Evolutionary conservation across 37 sponge, comb jelly and placozoan genomes (phyloP).

Genomic region (Axinella damicornis): DNA sequence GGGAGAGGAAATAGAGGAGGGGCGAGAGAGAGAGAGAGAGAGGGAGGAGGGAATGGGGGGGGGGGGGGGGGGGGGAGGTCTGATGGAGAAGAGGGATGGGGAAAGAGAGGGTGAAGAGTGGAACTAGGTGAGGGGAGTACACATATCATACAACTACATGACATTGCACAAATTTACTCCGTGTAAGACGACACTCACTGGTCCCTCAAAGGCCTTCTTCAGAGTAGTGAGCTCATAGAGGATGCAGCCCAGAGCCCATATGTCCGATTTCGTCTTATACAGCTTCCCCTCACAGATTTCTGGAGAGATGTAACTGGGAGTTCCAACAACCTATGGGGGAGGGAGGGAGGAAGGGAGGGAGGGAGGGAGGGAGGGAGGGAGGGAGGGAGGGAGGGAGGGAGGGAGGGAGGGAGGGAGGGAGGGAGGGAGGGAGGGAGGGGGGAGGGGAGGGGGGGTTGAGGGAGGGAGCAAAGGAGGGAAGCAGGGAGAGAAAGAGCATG

Average conservation of each 20-base stretch:
- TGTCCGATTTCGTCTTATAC: constrained; percentile 87
- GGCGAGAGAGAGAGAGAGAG: too few species aligned
- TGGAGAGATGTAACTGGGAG: constrained; percentile 93
- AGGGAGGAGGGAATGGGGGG: neutral
- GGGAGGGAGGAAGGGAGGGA: neutral
- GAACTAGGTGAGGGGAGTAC: neutral
- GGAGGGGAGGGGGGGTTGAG: too few species aligned
- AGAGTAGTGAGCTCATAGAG: constrained; percentile 86
- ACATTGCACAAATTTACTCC: neutral
- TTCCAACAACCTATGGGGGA: constrained; percentile 83
- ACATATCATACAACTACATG: neutral
- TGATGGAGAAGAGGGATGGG: neutral
- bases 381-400: neutral
- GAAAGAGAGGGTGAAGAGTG: neutral
- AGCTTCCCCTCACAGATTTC: constrained; percentile 89
- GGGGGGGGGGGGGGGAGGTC: neutral
- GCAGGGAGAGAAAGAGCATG: too few species aligned
- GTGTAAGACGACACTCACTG: constrained; percentile 4
- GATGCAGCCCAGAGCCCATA: constrained; percentile 95
- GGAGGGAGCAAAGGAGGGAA: too few species aligned
- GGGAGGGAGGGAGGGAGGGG: too few species aligned
- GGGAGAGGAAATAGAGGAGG: too few species aligned
- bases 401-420: too few species aligned
- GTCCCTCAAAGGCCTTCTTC: constrained; percentile 85
- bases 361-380: neutral